phyloP scores from a whole-genome alignment of 1,140 invertebrate species.

The Diorhabda sublineata region DNA sequence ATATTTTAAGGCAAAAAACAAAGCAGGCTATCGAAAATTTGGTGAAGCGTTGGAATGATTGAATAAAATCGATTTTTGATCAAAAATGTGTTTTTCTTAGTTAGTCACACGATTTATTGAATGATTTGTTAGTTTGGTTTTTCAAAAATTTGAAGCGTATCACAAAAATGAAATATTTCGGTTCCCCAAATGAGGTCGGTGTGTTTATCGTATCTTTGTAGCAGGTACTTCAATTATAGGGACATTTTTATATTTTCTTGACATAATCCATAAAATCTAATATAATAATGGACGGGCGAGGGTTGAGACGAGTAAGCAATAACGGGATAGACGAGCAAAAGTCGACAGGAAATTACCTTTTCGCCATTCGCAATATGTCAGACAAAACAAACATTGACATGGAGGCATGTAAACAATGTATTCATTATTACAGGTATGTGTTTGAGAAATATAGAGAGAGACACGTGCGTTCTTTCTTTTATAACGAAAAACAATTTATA shows the following conservation, averaged over 20 bases:
- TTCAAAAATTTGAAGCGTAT: too few relatives aligned
- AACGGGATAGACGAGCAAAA: conserved; percentile 18
- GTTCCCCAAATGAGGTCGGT: too few relatives aligned
- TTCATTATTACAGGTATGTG: conserved; percentile 38
- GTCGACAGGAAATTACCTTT: conserved; percentile 37
- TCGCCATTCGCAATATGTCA: conserved; percentile 39
- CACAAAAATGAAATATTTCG: too few relatives aligned
- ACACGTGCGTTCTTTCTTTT: neutral
- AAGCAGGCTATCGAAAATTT: too few relatives aligned
- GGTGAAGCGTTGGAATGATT: too few relatives aligned
- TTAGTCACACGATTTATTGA: too few relatives aligned
- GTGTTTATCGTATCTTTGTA: too few relatives aligned
- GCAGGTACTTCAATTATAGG: too few relatives aligned
- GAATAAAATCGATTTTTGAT: too few relatives aligned
- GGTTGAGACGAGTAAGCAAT: conserved; percentile 8
- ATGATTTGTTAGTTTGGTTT: too few relatives aligned
- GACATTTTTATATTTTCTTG: neutral
- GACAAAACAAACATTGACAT: conserved; percentile 40
- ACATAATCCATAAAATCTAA: conserved; percentile 10
- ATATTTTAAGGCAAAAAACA: too few relatives aligned
- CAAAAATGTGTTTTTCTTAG: too few relatives aligned
- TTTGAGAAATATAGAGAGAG: conserved; percentile 1
- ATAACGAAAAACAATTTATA: neutral
- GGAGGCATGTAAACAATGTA: conserved; percentile 37
- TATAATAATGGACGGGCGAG: conserved; percentile 13